Evolutionary conservation across 2,113 vertebrate species (phyloP).

Genomic region (Burhinus bistriatus): DNA sequence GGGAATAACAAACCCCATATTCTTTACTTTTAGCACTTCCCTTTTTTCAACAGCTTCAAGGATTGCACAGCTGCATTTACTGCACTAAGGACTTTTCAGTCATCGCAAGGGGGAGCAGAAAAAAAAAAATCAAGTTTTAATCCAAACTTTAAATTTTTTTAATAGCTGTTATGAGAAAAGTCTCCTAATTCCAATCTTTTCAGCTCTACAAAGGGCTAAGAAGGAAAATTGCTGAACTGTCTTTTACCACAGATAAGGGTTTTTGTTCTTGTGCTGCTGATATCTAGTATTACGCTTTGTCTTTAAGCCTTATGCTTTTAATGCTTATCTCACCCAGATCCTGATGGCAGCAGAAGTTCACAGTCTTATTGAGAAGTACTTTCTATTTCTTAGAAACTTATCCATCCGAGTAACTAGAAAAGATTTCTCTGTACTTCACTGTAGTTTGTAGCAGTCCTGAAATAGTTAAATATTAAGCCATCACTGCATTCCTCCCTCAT

Average conservation of each 20-base stretch:
- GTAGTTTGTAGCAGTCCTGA: background rate
- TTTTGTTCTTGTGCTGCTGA: background rate
- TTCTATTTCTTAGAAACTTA: background rate
- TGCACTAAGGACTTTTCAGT: background rate
- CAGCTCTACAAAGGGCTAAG: background rate
- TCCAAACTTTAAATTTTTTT: background rate
- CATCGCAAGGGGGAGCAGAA: background rate
- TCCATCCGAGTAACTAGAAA: background rate
- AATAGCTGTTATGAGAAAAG: background rate
- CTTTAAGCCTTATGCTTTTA: background rate
- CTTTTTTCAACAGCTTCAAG: background rate
- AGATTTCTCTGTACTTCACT: background rate
- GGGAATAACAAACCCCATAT: background rate
- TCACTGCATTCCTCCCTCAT: conserved; percentile 36
- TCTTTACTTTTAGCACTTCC: background rate
- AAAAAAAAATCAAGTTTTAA: background rate
- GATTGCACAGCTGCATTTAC: background rate
- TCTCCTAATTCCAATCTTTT: background rate
- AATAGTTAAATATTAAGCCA: conserved; percentile 57
- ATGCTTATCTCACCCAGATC: background rate
- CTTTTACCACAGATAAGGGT: background rate
- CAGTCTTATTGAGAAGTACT: background rate
- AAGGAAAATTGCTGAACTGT: background rate
- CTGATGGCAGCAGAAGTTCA: background rate
- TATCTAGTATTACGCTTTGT: background rate